Evolutionary conservation across 2,888 invertebrate species (phyloP), one percentile per base, ranked within the genome.

Genomic region (Clepsis dumicolana): DNA sequence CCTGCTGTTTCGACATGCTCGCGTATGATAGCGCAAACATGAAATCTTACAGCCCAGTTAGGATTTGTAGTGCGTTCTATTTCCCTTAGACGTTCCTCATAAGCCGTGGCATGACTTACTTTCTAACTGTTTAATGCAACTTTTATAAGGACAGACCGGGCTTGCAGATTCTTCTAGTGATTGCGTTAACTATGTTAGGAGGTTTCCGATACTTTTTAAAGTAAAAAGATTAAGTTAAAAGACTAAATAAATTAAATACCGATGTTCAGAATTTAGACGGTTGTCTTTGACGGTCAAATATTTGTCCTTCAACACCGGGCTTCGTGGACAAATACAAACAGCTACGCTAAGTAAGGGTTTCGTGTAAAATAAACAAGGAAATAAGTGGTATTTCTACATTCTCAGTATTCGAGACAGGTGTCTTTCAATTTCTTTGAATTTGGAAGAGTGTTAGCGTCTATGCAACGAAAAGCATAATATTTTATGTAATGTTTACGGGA

Each of bases 1-100:
- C 76, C 77, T 74, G 79, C 72, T 61, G 72, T 87, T 88, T 79
- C 78, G 81, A 83, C 80, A 86, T 73, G 48, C 52, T 71, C 65
- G 81, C 77, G 84, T 86, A 77, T 84, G 85, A 80, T 79, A 73
- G 68, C 70, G 73, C 70, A 71, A 72, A 54, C 50, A 4, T 63
- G 64, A 70, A 81, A 84, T 65, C 27, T 64, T 70, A 71, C 66
- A 69, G 57, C 60, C 71, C 60, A 29, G 18, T 60, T 29, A 59
- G 35, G 57, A 38, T 70, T 27, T 64, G 61, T 66, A 64, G 54
- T 72, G 65, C 68, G 67, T 59, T 57, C 41, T 65, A 70, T 72
- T 65, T 73, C 62, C 68, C 68, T 53, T 73, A 57, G 50, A 44
- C 64, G 32, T 59, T 62, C 64, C 65, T 62, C 68, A 67, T 68